Conservation (phyloP, 2,888 invertebrate genomes). For the Caradrina clavipalpis region DNA sequence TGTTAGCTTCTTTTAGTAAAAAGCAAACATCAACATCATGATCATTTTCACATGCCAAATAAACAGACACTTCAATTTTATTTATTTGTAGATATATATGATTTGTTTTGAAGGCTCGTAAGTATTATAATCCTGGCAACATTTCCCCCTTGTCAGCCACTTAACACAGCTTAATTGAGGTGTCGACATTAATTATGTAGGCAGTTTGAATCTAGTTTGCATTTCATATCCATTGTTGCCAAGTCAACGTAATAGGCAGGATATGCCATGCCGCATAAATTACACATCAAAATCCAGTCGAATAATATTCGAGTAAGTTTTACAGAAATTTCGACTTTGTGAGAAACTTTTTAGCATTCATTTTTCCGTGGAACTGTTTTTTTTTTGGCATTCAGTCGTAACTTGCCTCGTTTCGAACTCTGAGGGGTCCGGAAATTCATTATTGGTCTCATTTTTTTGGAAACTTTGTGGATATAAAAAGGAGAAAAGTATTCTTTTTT, state of each 20-base stretch:
- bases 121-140: neutral
- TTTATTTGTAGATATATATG: no score
- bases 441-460: neutral
- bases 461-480: neutral
- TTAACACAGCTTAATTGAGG: conserved; percentile 10
- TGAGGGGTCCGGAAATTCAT: conserved; percentile 7
- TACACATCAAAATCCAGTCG: neutral
- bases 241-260: conserved; percentile 12
- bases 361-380: conserved; percentile 1
- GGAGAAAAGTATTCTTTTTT: neutral
- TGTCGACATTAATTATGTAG: conserved; percentile 17
- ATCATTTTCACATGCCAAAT: no score
- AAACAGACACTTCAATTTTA: no score
- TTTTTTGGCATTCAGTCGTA: conserved; percentile 18
- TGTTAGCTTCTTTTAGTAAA: no score
- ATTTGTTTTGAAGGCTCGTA: neutral
- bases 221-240: neutral
- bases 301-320: conserved; percentile 25
- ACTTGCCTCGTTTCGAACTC: conserved; percentile 14
- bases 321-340: neutral
- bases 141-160: neutral
- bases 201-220: conserved; percentile 15
- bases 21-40: no score
- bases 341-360: conserved; percentile 30
- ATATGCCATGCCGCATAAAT: conserved; percentile 9